phyloP scores from a whole-genome alignment of 2,888 invertebrate species.

The Danaus chrysippus region DNA sequence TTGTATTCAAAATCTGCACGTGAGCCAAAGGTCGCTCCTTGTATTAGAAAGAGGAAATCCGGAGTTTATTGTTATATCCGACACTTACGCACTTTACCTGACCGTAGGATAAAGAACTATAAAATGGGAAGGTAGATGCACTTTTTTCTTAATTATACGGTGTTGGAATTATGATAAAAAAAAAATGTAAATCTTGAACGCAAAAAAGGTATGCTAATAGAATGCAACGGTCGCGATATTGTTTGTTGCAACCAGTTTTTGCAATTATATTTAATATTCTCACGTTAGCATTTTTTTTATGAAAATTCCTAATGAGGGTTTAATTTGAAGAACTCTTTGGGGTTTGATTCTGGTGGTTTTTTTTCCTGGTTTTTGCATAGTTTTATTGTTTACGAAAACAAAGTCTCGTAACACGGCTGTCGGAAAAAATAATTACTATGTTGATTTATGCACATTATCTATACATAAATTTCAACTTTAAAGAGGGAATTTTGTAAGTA shows the following conservation, averaged over 20 bases:
- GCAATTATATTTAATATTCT: constrained; percentile 68
- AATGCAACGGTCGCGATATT: constrained; percentile 63
- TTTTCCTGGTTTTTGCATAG: constrained; percentile 47
- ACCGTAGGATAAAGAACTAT: constrained; percentile 63
- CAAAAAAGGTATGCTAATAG: constrained; percentile 61
- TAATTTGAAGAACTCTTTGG: constrained; percentile 78
- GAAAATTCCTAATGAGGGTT: constrained; percentile 73
- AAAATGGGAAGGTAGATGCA: constrained; percentile 51
- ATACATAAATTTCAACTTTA: constrained; percentile 27
- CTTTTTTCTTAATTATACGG: constrained; percentile 69
- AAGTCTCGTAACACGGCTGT: constrained; percentile 75
- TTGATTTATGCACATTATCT: constrained; percentile 63
- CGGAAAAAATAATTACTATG: constrained; percentile 72
- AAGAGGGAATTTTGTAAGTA: background rate
- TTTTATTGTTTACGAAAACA: constrained; percentile 72
- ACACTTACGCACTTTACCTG: constrained; percentile 74
- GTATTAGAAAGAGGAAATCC: constrained; percentile 78
- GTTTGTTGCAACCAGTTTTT: constrained; percentile 42
- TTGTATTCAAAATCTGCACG: constrained; percentile 72
- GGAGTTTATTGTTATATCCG: constrained; percentile 69
- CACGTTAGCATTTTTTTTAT: constrained; percentile 68
- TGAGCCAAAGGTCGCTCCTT: constrained; percentile 70
- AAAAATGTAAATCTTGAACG: constrained; percentile 42
- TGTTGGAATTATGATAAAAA: constrained; percentile 49
- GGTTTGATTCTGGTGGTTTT: constrained; percentile 64